These are phyloP conservation scores for Polydrusus cervinus DNA, from an alignment of 2,888 invertebrate species.

Conservation along the genomic window DNA sequence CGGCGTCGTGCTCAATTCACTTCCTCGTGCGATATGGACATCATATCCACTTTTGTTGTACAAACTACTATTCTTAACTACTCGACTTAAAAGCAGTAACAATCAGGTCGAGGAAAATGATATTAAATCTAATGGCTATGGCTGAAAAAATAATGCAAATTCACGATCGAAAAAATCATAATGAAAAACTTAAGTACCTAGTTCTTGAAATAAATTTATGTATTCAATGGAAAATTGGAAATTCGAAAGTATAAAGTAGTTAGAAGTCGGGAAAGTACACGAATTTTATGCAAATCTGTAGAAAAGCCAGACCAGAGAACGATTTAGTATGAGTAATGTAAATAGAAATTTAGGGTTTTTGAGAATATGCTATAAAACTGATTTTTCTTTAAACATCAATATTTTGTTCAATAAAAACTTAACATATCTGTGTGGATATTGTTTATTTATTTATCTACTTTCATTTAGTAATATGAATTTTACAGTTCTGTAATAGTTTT, in stretches of 20 bases:
- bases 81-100: neutral
- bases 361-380: neutral
- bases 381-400: slow-evolving; percentile 7
- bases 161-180: neutral
- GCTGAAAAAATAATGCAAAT: slow-evolving; percentile 5
- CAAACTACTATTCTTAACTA: too few relatives aligned
- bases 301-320: slow-evolving; percentile 42
- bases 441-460: too few relatives aligned
- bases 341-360: slow-evolving; percentile 41
- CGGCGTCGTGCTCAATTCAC: too few relatives aligned
- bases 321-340: slow-evolving; percentile 43
- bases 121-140: neutral
- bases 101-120: neutral
- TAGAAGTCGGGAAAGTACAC: slow-evolving; percentile 39
- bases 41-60: too few relatives aligned
- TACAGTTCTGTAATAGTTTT: too few relatives aligned
- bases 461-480: too few relatives aligned
- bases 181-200: slow-evolving; percentile 18
- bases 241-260: slow-evolving; percentile 41
- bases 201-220: slow-evolving; percentile 32
- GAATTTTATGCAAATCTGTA: slow-evolving; percentile 44
- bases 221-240: slow-evolving; percentile 45
- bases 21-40: too few relatives aligned
- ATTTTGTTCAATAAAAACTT: neutral
- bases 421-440: neutral